Base-by-base conservation (phyloP, 92 coral and sea anemone genomes). In the Nematostella vectensis region DNA sequence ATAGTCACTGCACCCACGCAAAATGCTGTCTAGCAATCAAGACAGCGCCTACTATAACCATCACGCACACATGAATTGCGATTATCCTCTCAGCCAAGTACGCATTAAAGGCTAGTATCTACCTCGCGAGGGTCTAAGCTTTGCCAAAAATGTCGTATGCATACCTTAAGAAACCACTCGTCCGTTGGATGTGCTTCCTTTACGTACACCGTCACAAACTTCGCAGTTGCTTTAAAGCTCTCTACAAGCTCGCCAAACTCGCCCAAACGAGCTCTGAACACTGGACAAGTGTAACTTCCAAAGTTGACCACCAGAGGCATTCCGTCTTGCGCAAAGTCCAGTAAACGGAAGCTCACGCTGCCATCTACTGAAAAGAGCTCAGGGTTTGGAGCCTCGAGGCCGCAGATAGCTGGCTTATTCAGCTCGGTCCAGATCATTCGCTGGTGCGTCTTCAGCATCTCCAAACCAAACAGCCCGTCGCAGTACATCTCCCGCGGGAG, bases 141-240 rank as follows among this genome's bases (percentile, higher is more conserved):
- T n/a, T n/a, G n/a, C n/a, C n/a, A n/a, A n/a, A n/a, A n/a, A n/a
- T n/a, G n/a, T 15, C 38, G 18, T 4, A 57, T 59, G 27, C 50
- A 73, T 66, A 88, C 96, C 81, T 88, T 71, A 33, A 88, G 69
- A 1, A 77, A 75, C 96, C 96, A 88, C 27, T 78, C 96, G 44
- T 88, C 96, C 28, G 68, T 57, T 0, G 96, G 96, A 54, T 88
- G 96, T 0, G 94, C 96, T 21, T 88, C 96, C 24, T 87, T 80
- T 36, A 83, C 65, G 69, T 88, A 88, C 20, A 88, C 65, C 3
- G 88, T 73, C 6, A 88, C 55, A 59, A 88, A 83, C 48, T 88
- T 94, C 4, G 87, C 96, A 25, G 83, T 59, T 42, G 65, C 73
- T 31, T 69, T 53, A 58, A 83, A 88, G 27, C 72, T 81, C 22